A percentile compares a stretch with the other conserved stretches of the same genome.
Conservation (phyloP, 2,888 invertebrate species). For the Cephus spinipes region DNA sequence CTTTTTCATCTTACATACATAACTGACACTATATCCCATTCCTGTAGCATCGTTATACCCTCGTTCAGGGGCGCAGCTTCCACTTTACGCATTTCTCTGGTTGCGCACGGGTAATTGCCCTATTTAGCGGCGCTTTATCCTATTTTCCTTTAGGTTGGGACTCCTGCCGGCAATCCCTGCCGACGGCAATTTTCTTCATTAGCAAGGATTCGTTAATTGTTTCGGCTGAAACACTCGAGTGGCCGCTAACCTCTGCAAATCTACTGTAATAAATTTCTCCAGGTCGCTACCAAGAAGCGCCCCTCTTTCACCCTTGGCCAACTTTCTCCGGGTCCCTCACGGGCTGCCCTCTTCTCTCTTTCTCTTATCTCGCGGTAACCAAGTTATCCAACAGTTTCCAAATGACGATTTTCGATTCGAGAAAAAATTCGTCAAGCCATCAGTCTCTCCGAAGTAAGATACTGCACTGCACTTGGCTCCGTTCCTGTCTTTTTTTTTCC, state of each 20-base stretch:
- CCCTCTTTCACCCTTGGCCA: background rate
- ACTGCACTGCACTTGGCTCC: background rate
- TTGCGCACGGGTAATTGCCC: conserved; percentile 36
- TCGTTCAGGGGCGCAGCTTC: background rate
- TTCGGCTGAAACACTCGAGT: background rate
- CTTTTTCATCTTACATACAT: background rate
- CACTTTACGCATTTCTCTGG: background rate
- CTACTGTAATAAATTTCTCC: background rate
- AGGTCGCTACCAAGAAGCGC: background rate
- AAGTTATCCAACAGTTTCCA: background rate
- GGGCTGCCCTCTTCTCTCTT: background rate
- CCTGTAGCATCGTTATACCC: background rate
- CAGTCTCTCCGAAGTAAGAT: background rate
- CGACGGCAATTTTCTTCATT: conserved; percentile 39
- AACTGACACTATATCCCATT: background rate
- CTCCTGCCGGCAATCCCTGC: conserved; percentile 18
- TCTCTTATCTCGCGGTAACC: background rate
- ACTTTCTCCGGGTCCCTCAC: background rate
- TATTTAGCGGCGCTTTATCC: conserved; percentile 43
- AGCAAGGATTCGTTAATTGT: conserved; percentile 41
- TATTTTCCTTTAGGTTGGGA: conserved; percentile 46
- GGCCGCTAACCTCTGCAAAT: background rate
- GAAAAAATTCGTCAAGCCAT: background rate
- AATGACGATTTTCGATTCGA: background rate
- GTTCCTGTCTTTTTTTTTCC: background rate